Conservation (phyloP, 1,140 invertebrate species). For the Ostrea denselamellosa region DNA sequence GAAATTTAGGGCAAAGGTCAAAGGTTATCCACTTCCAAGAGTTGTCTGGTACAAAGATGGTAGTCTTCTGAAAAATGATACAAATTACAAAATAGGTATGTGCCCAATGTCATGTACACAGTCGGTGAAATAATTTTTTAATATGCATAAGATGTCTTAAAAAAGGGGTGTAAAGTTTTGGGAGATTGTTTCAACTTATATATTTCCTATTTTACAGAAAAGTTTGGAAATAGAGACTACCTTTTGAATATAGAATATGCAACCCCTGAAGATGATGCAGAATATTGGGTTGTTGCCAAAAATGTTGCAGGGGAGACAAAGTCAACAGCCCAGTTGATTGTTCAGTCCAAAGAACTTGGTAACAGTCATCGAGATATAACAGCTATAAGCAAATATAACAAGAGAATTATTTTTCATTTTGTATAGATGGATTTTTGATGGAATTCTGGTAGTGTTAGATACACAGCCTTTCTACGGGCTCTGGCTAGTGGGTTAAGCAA, state of each 20-base stretch:
- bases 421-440: neutral
- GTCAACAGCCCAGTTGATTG: conserved; percentile 73
- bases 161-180: neutral
- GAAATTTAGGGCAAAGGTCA: conserved; percentile 77
- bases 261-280: conserved; percentile 76
- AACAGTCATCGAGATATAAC: neutral
- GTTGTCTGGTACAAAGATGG: conserved; percentile 77
- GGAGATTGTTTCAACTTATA: neutral
- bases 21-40: conserved; percentile 76
- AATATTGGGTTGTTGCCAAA: conserved; percentile 73
- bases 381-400: too few species aligned
- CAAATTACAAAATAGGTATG: conserved; percentile 71
- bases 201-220: conserved; percentile 65
- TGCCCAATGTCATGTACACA: neutral
- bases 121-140: neutral
- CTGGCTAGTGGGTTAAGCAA: too few species aligned
- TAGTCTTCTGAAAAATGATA: conserved; percentile 61
- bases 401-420: neutral
- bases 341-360: conserved; percentile 69
- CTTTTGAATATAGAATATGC: conserved; percentile 72
- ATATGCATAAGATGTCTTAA: neutral
- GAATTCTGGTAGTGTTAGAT: neutral
- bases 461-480: too few species aligned
- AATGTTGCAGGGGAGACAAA: conserved; percentile 74
- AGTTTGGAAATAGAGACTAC: conserved; percentile 77